Percentiles rank a stretch among this genome's conserved stretches.
Evolutionary conservation across 2,888 invertebrate species (phyloP).

Genomic region (Acanthococcus lagerstroemiae): DNA sequence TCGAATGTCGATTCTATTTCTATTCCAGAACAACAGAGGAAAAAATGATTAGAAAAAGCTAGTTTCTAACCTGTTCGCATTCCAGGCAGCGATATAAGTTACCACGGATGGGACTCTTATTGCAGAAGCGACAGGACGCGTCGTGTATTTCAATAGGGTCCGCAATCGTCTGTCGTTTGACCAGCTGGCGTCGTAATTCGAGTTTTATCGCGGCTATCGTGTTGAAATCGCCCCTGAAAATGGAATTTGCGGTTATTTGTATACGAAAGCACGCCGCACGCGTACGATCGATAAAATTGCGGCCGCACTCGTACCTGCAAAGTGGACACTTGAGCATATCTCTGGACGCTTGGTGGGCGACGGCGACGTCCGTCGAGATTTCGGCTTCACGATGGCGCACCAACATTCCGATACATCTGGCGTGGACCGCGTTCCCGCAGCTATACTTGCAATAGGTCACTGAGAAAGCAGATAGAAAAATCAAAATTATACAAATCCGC

Average conservation of each 20-base stretch:
- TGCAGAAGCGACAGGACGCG: slow-evolving; percentile 28
- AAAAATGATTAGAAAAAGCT: too few relatives aligned
- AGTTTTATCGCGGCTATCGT: slow-evolving; percentile 21
- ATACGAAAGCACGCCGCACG: too few relatives aligned
- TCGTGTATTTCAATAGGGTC: neutral
- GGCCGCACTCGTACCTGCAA: slow-evolving; percentile 33
- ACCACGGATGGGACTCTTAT: slow-evolving; percentile 28
- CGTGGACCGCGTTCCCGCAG: slow-evolving; percentile 37
- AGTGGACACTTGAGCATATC: slow-evolving; percentile 35
- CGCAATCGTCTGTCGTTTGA: neutral
- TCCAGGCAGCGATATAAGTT: slow-evolving; percentile 34
- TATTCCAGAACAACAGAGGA: too few relatives aligned
- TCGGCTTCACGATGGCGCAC: slow-evolving; percentile 21
- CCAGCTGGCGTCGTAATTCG: neutral
- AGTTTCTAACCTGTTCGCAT: slow-evolving; percentile 33
- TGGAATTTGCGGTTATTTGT: too few relatives aligned
- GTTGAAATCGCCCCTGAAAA: slow-evolving; percentile 33
- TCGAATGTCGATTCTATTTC: too few relatives aligned
- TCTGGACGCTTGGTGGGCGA: neutral
- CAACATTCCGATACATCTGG: slow-evolving; percentile 35
- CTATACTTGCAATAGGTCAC: slow-evolving; percentile 35
- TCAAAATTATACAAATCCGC: too few relatives aligned
- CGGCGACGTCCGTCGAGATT: slow-evolving; percentile 32
- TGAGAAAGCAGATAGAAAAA: slow-evolving; percentile 15
- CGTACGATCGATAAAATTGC: neutral